Evolutionary conservation across 2,113 vertebrate genomes (phyloP), one percentile per base, ranked within the genome.

Genomic region (Opisthocomus hoazin): DNA sequence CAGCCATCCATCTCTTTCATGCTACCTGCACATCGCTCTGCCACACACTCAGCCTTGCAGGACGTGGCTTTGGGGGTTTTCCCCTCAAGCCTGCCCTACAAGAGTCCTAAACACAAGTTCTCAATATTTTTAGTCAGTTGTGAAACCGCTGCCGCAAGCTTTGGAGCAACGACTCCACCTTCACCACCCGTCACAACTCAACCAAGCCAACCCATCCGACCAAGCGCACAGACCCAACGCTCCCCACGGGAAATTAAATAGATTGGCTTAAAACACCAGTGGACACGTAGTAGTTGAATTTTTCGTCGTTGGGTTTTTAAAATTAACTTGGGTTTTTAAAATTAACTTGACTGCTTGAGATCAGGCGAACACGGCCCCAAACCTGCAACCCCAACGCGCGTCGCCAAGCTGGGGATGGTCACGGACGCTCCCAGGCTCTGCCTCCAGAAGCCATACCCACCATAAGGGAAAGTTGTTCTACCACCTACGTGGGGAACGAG

Each of bases 361-460:
- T 12, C 1, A 4, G 63, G 51, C 0, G 2, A 87, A 37, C 18
- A 1, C 0, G 0, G 50, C 51, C 2, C 2, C 65, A 63, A 12
- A 61, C 41, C 46, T 23, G 5, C 30, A 51, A 56, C 5, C 50
- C 34, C 43, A 12, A 48, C 41, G 39, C 11, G 12, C 3, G 1
- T 2, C 21, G 56, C 15, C 14, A 26, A 37, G 48, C 15, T 29
- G 53, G n/a, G n/a, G 56, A 26, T 64, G 45, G 34, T 29, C 65
- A 8, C 1, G 24, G 65, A 1, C 27, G 37, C 37, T 71, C 37
- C 88, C 77, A 39, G 50, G 69, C 74, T 46, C 74, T 60, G 43
- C n/a, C 43, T 32, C 7, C 75, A 81, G 69, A 51, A 73, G 80
- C 37, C 56, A 18, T 32, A 29, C 3, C 12, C n/a, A 14, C 32